A percentile compares a stretch with the other conserved stretches of the same genome.
These are phyloP conservation scores for Hydrotaea diabolus DNA, from an alignment of 2,888 invertebrate species.

Conservation along the genomic window DNA sequence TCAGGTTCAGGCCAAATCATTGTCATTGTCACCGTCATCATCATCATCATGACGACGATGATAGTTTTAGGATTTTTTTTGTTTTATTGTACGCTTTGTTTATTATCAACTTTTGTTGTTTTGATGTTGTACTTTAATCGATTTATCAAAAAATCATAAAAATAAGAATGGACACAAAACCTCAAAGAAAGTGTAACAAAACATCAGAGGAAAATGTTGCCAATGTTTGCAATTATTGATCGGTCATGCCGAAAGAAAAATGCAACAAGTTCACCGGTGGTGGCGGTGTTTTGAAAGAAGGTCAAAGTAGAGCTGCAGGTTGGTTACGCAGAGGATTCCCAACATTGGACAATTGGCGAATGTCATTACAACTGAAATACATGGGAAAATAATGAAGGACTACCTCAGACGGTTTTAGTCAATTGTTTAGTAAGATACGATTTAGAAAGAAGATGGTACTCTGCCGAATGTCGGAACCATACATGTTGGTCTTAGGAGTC, in stretches of 20 bases:
- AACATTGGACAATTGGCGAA: too few species aligned
- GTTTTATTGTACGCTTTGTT: slow-evolving; percentile 12
- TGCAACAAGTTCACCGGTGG: slow-evolving; percentile 24
- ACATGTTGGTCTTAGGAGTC: too few species aligned
- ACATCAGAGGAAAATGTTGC: slow-evolving; percentile 12
- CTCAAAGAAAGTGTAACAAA: slow-evolving; percentile 26
- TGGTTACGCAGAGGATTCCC: slow-evolving; percentile 68
- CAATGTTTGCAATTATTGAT: slow-evolving; percentile 58
- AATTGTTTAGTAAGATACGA: too few species aligned
- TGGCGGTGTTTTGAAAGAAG: slow-evolving; percentile 28
- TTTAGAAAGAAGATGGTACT: too few species aligned
- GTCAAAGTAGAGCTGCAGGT: slow-evolving; percentile 57
- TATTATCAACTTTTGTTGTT: slow-evolving; percentile 67
- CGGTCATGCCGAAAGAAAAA: slow-evolving; percentile 36
- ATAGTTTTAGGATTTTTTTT: slow-evolving; percentile 5
- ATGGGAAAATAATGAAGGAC: too few species aligned
- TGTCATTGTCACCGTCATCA: slow-evolving; percentile 23
- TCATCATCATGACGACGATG: slow-evolving; percentile 19
- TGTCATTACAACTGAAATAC: too few species aligned
- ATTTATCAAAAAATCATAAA: slow-evolving; percentile 73
- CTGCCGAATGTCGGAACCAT: too few species aligned
- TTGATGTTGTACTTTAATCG: slow-evolving; percentile 74
- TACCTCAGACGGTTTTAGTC: too few species aligned
- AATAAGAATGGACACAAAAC: slow-evolving; percentile 8
- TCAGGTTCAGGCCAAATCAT: slow-evolving; percentile 45